A percentile compares a stretch with the other conserved stretches of the same genome.
phyloP scores from a whole-genome alignment of 2,888 invertebrate species.

The Andrena trimmerana region DNA sequence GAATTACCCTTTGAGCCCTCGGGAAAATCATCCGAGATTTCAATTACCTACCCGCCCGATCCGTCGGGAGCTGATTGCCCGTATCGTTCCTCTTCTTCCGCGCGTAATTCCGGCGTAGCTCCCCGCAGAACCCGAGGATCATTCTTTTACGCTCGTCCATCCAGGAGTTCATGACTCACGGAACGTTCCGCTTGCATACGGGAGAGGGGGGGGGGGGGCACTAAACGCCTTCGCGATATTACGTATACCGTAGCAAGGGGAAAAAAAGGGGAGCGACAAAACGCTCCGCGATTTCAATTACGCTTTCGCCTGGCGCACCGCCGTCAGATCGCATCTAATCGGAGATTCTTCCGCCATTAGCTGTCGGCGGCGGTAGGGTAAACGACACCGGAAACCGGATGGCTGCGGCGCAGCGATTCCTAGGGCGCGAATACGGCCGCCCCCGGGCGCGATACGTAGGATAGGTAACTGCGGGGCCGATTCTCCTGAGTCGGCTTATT shows the following conservation, averaged over 20 bases:
- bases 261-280: slow-evolving; percentile 4
- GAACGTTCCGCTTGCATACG: not conserved
- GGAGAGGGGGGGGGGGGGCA: not conserved
- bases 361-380: slow-evolving; percentile 55
- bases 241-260: too few relatives aligned
- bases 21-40: slow-evolving; percentile 48
- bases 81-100: slow-evolving; percentile 16
- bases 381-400: slow-evolving; percentile 74
- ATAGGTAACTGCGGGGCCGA: slow-evolving; percentile 48
- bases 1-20: slow-evolving; percentile 35
- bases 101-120: not conserved
- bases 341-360: slow-evolving; percentile 60
- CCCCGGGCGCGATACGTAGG: slow-evolving; percentile 35
- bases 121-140: not conserved
- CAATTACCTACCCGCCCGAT: slow-evolving; percentile 44
- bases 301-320: slow-evolving; percentile 35
- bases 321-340: slow-evolving; percentile 55
- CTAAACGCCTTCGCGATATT: not conserved
- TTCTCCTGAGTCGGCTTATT: slow-evolving; percentile 63
- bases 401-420: slow-evolving; percentile 61
- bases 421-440: slow-evolving; percentile 41
- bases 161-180: not conserved
- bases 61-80: slow-evolving; percentile 14
- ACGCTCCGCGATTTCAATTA: slow-evolving; percentile 51
- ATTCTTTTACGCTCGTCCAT: not conserved